These are phyloP conservation scores for Cyclophora albipunctata DNA, from an alignment of 2,888 invertebrate genomes.

Conservation along the genomic window DNA sequence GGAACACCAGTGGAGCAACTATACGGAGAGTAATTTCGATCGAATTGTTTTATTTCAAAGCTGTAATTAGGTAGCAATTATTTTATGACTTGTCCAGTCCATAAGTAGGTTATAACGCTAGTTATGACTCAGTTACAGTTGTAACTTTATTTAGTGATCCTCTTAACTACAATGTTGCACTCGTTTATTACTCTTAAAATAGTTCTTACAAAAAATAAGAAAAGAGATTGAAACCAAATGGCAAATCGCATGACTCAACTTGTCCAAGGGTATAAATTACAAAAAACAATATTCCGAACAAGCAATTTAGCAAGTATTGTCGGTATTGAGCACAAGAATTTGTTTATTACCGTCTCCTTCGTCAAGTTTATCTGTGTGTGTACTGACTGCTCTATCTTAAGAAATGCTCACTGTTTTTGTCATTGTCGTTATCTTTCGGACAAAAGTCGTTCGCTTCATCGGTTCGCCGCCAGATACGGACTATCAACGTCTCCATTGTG, in stretches of 20 bases:
- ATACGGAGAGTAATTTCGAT: neutral
- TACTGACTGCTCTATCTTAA: constrained; percentile 17
- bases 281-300: too few species aligned
- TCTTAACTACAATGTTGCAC: too few species aligned
- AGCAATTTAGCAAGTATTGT: too few species aligned
- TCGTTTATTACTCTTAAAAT: neutral
- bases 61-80: too few species aligned
- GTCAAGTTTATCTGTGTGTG: constrained; percentile 31
- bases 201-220: neutral
- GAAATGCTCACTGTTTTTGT: constrained; percentile 40
- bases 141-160: too few species aligned
- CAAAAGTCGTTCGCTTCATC: constrained; percentile 30
- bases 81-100: too few species aligned
- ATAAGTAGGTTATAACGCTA: too few species aligned
- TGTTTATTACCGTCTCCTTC: constrained; percentile 4
- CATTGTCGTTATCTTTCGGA: constrained; percentile 30
- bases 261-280: too few species aligned
- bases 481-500: constrained; percentile 38
- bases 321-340: neutral
- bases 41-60: too few species aligned
- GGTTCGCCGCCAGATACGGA: constrained; percentile 24
- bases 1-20: constrained; percentile 28
- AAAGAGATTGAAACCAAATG: neutral
- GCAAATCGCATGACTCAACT: too few species aligned
- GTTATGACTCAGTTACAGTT: too few species aligned